These are phyloP conservation scores for Athetis lepigone DNA, from an alignment of 2,888 invertebrate species.

Conservation along the genomic window DNA sequence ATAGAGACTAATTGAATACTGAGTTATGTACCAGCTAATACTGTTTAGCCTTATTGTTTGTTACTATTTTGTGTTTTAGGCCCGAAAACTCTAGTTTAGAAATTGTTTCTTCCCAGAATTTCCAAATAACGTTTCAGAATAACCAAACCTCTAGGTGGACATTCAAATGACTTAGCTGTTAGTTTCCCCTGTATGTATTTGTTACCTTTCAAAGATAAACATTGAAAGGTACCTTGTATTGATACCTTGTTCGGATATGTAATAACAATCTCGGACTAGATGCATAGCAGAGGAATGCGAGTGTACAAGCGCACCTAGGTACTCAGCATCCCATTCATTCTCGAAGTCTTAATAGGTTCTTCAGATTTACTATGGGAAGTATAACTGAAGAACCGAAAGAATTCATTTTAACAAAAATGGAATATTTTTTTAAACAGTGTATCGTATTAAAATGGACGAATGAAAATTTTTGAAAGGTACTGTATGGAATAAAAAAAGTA, in stretches of 20 bases:
- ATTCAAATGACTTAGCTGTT: not conserved
- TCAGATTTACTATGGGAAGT: not conserved
- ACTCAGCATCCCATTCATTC: conserved; percentile 15
- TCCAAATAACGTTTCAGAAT: not conserved
- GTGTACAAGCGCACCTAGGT: conserved; percentile 1
- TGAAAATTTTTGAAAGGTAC: no score
- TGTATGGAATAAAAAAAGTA: no score
- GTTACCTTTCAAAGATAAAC: not conserved
- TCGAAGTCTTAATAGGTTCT: conserved; percentile 5
- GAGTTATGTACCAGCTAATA: conserved; percentile 1
- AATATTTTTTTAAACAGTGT: no score
- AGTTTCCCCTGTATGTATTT: not conserved
- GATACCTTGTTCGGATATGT: conserved; percentile 1
- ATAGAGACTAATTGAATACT: conserved; percentile 41
- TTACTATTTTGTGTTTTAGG: not conserved
- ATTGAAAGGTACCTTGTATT: no score
- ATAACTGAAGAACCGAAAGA: no score
- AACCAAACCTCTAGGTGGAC: no score
- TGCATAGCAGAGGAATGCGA: conserved; percentile 15
- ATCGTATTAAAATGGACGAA: no score
- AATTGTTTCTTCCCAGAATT: not conserved
- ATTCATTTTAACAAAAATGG: no score
- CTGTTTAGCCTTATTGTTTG: not conserved
- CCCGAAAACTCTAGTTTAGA: no score
- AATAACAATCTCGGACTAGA: conserved; percentile 13